Conservation (phyloP, 2,797 vertebrate species). For the Cossypha niveicapilla region DNA sequence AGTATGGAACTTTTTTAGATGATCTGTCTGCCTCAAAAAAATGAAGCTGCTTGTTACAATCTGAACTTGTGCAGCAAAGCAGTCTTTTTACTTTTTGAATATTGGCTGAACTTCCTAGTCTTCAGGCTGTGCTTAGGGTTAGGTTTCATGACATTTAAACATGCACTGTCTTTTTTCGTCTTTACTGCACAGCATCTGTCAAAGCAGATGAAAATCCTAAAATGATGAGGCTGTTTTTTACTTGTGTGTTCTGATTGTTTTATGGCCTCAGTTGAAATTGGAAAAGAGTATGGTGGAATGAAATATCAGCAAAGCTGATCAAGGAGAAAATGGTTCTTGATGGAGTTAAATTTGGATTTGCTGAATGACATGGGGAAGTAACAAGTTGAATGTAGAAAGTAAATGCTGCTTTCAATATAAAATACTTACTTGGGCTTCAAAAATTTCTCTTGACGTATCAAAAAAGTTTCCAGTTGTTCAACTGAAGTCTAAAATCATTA, state of each 20-base stretch:
- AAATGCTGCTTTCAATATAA: background rate
- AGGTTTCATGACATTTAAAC: background rate
- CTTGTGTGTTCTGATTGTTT: background rate
- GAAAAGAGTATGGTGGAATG: background rate
- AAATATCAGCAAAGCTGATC: background rate
- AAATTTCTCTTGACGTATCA: background rate
- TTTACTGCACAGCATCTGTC: background rate
- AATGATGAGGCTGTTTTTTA: background rate
- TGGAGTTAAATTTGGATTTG: background rate
- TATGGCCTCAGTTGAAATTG: background rate
- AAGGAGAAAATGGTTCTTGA: background rate
- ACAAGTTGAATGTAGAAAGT: background rate
- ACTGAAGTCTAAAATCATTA: rapidly evolving
- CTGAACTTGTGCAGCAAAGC: background rate
- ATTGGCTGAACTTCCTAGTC: background rate
- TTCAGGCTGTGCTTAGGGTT: background rate
- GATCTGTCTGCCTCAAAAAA: background rate
- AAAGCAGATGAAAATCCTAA: background rate
- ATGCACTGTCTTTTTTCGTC: background rate
- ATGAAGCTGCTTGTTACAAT: background rate
- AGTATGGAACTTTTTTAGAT: background rate
- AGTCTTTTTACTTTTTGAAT: background rate
- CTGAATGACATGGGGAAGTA: background rate
- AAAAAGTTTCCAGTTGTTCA: background rate
- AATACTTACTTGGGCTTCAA: background rate